Conservation (phyloP, 1,140 invertebrate genomes). For the Rhagoletis zephyria region DNA sequence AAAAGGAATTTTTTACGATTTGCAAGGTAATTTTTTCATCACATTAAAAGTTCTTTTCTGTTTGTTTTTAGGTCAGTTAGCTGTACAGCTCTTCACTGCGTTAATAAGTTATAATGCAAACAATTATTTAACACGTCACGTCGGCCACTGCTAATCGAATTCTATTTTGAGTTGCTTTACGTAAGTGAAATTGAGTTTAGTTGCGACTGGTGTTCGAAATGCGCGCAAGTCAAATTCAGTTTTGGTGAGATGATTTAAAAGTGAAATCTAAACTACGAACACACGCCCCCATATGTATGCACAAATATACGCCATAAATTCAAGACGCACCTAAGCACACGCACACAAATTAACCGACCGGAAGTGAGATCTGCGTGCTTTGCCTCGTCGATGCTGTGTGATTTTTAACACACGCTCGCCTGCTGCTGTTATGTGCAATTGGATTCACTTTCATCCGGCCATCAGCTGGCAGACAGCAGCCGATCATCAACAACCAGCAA, state of each 20-base stretch:
- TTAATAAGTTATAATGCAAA: too few species aligned
- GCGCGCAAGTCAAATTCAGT: too few species aligned
- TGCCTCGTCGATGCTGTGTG: not conserved
- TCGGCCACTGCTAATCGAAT: not conserved
- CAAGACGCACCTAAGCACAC: not conserved
- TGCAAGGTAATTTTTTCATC: too few species aligned
- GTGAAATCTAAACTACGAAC: slow-evolving; percentile 26
- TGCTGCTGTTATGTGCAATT: not conserved
- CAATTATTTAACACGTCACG: slow-evolving; percentile 2
- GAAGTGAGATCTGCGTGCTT: slow-evolving; percentile 33
- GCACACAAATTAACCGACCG: not conserved
- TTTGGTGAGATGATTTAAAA: not conserved
- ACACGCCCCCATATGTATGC: too few species aligned
- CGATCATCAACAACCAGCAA: not conserved
- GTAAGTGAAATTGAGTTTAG: not conserved
- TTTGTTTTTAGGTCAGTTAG: too few species aligned
- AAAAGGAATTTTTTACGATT: too few species aligned
- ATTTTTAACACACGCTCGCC: not conserved
- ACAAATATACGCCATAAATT: too few species aligned
- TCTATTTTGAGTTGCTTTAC: not conserved
- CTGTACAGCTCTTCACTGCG: too few species aligned
- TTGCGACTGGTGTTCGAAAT: not conserved
- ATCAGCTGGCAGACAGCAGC: not conserved
- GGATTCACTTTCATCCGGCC: slow-evolving; percentile 15
- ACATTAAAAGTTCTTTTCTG: too few species aligned